These are phyloP conservation scores for Timema cristinae DNA, from an alignment of 2,888 invertebrate species.

Conservation along the genomic window DNA sequence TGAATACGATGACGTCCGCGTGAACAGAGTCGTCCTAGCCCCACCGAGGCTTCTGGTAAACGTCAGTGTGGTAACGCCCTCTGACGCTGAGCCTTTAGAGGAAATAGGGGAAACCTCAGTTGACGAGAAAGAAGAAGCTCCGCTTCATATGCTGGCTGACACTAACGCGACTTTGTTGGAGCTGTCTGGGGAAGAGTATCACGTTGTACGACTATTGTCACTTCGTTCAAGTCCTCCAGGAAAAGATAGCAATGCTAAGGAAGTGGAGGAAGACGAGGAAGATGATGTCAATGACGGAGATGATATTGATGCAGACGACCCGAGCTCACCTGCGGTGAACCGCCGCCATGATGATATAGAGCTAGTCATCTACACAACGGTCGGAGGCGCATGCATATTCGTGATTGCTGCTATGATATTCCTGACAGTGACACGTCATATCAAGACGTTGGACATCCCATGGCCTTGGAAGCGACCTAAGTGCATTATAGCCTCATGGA, in stretches of 20 bases:
- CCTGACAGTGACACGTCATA: conserved; percentile 29
- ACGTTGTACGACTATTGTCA: conserved; percentile 35
- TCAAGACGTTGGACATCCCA: conserved; percentile 24
- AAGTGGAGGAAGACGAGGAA: conserved; percentile 12
- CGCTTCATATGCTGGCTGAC: conserved; percentile 38
- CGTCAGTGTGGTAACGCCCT: conserved; percentile 39
- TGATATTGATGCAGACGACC: conserved; percentile 10
- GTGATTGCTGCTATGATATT: conserved; percentile 33
- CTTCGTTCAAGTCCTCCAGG: conserved; percentile 15
- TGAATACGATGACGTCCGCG: conserved; percentile 40
- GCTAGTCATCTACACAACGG: conserved; percentile 36
- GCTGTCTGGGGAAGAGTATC: conserved; percentile 41
- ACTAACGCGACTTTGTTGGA: conserved; percentile 40
- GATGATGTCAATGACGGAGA: conserved; percentile 7
- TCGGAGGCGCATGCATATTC: conserved; percentile 36
- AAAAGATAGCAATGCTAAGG: neutral
- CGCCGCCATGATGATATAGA: conserved; percentile 37
- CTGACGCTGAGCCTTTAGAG: conserved; percentile 17
- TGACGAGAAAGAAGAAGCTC: conserved; percentile 36
- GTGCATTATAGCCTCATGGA: neutral
- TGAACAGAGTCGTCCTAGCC: conserved; percentile 39
- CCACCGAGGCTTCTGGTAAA: conserved; percentile 39
- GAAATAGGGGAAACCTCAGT: conserved; percentile 31
- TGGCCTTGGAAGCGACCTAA: conserved; percentile 19
- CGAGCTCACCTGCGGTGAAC: neutral